Base-by-base conservation (phyloP, 2,797 vertebrate genomes). In the Toxotes lorentzi region DNA sequence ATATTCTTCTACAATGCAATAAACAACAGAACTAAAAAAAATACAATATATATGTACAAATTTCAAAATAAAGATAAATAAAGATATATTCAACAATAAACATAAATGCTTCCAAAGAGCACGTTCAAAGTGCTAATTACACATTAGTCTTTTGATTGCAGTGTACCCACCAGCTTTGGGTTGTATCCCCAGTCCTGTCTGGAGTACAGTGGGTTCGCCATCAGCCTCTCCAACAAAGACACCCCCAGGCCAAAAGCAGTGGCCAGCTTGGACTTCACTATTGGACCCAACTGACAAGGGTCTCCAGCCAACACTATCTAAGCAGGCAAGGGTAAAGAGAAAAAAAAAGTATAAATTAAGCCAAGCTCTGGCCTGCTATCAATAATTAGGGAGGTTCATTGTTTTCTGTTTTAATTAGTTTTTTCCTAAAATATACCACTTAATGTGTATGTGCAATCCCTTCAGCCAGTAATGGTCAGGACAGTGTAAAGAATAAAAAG, bases 271-370 rank as follows among this genome's bases (percentile, higher is more conserved):
- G 97, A 99, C 93, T 98, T 99, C 84, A 99, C 95, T 43, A 97
- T 71, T 0, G 98, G 98, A 5, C 98, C 98, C 65, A 99, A 91
- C 81, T 99, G 98, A 91, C 96, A 95, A 24, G 97, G 98, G 86
- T 99, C 98, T 74, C 98, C 98, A 7, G 97, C 96, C 50, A 99
- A 95, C 71, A 99, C 88, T 10, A 99, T 94, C 98, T 99, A 78
- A 82, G 64, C 30, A 57, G 32, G 54, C 4, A 43, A n/a, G 19
- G 11, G 30, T 3, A 45, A 14, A n/a, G 10, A 14, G 11, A 13
- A 43, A 38, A 14, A 13, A 13, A 40, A 38, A 21, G 23, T 48
- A 5, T 48, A 56, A 17, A 48, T 63, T 35, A 19, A 66, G 16
- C 2, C 56, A 53, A 27, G 16, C 19, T 41, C 7, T 45, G 4